Evolutionary conservation across 2,888 invertebrate genomes (phyloP), one percentile per base, ranked within the genome.

Genomic region (Alsophila aescularia): DNA sequence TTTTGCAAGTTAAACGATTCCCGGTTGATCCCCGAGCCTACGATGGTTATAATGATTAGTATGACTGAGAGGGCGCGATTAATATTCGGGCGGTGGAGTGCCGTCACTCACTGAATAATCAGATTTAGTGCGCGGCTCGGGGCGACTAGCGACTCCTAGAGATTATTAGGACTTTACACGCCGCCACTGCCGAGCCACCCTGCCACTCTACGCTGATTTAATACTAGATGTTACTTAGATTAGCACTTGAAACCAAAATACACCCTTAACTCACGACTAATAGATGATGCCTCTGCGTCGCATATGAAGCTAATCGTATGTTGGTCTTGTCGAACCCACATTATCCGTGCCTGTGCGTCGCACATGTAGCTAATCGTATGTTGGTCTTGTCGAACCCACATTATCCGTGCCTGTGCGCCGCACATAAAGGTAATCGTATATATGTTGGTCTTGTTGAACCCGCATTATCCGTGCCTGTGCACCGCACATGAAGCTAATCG

Each of bases 81-180:
- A 83, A 79, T 82, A 84, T 84, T 85, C 85, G 73, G 77, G 64
- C 60, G 69, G 75, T 66, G 71, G 70, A 67, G 66, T 74, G 75
- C 71, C 74, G 71, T 75, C 77, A 73, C 71, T 77, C 78, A 75
- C 67, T 64, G 74, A 69, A 77, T 85, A 84, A 84, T 83, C 82
- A 78, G 79, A 82, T 83, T 84, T 82, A 70, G 71, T 65, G 69
- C 68, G 70, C 64, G 73, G 72, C 72, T 77, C 71, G 73, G 69
- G 69, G 70, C 69, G 73, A 67, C 70, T 76, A 73, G 39, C 31
- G 47, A 47, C 72, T 73, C 64, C 62, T 72, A 73, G 71, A 77
- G 74, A 70, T 71, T 75, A 73, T 75, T 75, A 68, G 64, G 63
- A 67, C 62, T 62, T 64, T 61, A 36, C 13, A 13, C 43, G 18